phyloP scores from a whole-genome alignment of 2,888 invertebrate genomes.

The Halictus ligatus region DNA sequence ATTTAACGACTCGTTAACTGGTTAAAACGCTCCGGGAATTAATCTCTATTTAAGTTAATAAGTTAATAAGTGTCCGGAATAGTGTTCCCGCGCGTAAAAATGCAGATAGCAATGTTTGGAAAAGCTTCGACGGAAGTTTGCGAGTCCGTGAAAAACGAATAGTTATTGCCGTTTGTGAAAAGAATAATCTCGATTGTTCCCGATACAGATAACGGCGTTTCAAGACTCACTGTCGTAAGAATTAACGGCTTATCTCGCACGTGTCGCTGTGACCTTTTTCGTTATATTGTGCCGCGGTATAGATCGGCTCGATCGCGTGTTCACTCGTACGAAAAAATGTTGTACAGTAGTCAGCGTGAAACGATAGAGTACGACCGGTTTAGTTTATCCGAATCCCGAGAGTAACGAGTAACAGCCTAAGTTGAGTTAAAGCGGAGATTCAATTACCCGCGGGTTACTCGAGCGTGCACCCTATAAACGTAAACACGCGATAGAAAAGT shows the following conservation, averaged over 20 bases:
- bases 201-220: neutral
- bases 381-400: too few species aligned
- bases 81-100: neutral
- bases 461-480: neutral
- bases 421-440: neutral
- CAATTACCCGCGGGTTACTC: neutral
- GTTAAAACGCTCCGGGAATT: neutral
- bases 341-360: too few species aligned
- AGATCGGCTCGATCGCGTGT: neutral
- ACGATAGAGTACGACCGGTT: too few species aligned
- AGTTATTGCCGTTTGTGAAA: neutral
- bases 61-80: neutral
- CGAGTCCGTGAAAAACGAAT: neutral
- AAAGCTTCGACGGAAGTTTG: too few species aligned
- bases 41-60: neutral
- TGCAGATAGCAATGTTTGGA: neutral
- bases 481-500: neutral
- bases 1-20: too few species aligned
- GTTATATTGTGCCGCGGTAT: neutral
- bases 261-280: neutral
- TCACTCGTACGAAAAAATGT: neutral
- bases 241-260: neutral
- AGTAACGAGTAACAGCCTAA: too few species aligned
- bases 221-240: neutral
- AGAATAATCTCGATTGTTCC: neutral